Evolutionary conservation across 2,113 vertebrate species (phyloP), one percentile per base, ranked within the genome.

Genomic region (Epinephelus moara): DNA sequence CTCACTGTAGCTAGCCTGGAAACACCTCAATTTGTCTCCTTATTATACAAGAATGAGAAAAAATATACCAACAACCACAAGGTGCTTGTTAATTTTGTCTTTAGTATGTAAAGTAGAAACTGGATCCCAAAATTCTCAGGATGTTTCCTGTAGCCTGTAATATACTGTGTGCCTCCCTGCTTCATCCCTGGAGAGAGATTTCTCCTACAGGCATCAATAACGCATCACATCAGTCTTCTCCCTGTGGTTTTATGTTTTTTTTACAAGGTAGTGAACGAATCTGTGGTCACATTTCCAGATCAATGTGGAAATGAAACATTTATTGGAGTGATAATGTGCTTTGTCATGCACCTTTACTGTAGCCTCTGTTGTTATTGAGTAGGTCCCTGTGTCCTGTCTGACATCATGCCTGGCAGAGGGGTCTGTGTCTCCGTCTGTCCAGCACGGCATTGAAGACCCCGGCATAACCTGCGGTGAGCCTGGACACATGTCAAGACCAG

Each of bases 401-500:
- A 61, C 75, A 85, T 76, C 59, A 81, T 59, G 53, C 40, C 4
- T 11, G 27, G 25, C 61, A 37, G 55, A 6, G 40, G 23, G n/a
- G 25, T 73, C 69, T 49, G 13, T 64, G 37, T 56, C 52, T 45
- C 78, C 5, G 55, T 82, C 78, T 82, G 81, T 74, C 66, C 10
- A 11, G 42, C n/a, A 1, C 3, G 68, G 76, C 70, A 78, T 88
- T 71, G 82, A 87, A 73, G 69, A 83, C n/a, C 49, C 55, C 19
- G 13, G 15, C 47, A 30, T 17, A 75, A 87, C 61, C 83, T 79
- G 71, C 70, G 59, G 61, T 53, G 55, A 78, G 84, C 63, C 73
- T 81, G 78, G 64, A 81, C 80, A 68, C 15, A 62, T 60, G 75
- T 76, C 77, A 85, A 84, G 40, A 68, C 61, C 59, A 23, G 59